phyloP scores from a whole-genome alignment of 1,140 invertebrate genomes.

The Cecropterus lyciades region DNA sequence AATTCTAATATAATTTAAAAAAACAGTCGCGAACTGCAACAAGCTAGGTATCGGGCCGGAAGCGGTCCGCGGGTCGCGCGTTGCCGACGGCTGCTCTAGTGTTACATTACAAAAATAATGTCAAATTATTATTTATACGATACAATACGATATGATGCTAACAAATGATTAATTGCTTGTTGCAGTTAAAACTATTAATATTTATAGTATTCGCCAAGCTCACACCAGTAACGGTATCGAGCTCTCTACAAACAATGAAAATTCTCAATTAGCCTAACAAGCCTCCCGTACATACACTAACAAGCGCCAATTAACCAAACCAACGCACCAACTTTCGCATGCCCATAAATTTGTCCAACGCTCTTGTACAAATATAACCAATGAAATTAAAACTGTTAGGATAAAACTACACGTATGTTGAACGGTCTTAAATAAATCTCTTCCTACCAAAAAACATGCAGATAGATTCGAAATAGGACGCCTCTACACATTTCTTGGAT shows the following conservation, averaged over 20 bases:
- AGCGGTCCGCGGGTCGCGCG: too few species aligned
- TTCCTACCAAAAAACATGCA: too few species aligned
- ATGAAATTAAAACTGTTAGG: background rate
- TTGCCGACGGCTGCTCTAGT: too few species aligned
- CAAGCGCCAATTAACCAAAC: constrained; percentile 23
- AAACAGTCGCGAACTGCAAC: too few species aligned
- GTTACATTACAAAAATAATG: too few species aligned
- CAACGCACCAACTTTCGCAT: constrained; percentile 24
- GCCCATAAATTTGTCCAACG: constrained; percentile 11
- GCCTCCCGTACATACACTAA: constrained; percentile 16
- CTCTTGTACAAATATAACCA: constrained; percentile 11
- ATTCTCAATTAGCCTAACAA: constrained; percentile 32
- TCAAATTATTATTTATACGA: too few species aligned
- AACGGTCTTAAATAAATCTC: too few species aligned
- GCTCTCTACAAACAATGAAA: constrained; percentile 22
- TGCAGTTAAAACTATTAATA: background rate
- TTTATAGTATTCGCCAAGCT: background rate
- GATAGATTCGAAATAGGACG: too few species aligned
- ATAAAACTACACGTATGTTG: background rate
- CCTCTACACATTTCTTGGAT: too few species aligned
- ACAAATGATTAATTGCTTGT: background rate
- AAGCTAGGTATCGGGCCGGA: too few species aligned
- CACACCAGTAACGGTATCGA: constrained; percentile 6
- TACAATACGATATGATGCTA: too few species aligned
- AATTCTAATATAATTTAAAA: too few species aligned